Evolutionary conservation across 2,113 vertebrate species (phyloP), one percentile per base, ranked within the genome.

Genomic region (Calidris pugnax): DNA sequence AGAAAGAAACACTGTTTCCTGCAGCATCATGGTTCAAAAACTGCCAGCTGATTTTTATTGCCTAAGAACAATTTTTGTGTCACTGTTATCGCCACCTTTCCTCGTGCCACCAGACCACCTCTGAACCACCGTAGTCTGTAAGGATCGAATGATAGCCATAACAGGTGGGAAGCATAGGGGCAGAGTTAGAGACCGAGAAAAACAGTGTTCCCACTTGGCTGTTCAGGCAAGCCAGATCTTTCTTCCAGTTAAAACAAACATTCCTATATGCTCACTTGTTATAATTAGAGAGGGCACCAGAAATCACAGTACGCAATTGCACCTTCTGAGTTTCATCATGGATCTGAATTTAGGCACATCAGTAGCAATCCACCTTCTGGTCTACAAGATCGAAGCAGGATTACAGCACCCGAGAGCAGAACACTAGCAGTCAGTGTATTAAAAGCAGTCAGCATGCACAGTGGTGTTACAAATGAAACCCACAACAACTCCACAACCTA

Each of bases 161-260:
- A 24, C 10, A 57, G 2, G 1, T n/a, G 27, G n/a, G n/a, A 63
- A 27, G 9, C 2, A 0, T 22, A 6, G 35, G 17, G 10, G 37
- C 47, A 76, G 4, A n/a, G 21, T 21, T 55, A 30, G n/a, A 53
- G n/a, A 53, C 7, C 4, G 11, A 85, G 30, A 43, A 87, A 68
- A 80, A 26, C 3, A 62, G 15, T 17, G 7, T 33, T 81, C 37
- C 33, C 15, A 12, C 16, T 59, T 9, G 14, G 37, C 19, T 47
- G 19, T 71, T 92, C 10, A 41, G 11, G 48, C n/a, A 53, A 64
- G 22, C 11, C 27, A 73, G 33, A 56, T 48, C 14, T 48, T 67
- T 51, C 41, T 67, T 66, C 63, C 63, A 59, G 13, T 50, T 85
- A 63, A 81, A 67, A 28, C 6, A 60, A 24, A 2, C 4, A 1